phyloP scores from a whole-genome alignment of 1,140 invertebrate genomes.

The Drosophila carrolli region DNA sequence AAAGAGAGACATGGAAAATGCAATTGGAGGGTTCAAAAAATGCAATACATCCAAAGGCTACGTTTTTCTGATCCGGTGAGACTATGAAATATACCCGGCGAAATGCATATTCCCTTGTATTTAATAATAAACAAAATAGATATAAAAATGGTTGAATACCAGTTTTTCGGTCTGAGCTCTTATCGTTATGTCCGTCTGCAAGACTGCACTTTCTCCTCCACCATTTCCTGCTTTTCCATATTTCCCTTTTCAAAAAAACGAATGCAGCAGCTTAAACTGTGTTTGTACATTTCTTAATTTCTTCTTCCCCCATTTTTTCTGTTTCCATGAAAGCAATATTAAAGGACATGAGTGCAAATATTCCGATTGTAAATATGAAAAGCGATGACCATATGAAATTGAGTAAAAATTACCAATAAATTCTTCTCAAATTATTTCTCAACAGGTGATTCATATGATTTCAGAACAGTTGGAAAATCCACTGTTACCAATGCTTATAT shows the following conservation, averaged over 20 bases:
- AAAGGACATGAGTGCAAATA: slow-evolving; percentile 38
- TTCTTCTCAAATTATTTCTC: too few species aligned
- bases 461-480: not conserved
- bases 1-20: too few species aligned
- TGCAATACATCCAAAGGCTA: not conserved
- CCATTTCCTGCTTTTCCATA: slow-evolving; percentile 4
- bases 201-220: not conserved
- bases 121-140: not conserved
- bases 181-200: not conserved
- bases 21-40: too few species aligned
- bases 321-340: slow-evolving; percentile 31
- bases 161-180: slow-evolving; percentile 12
- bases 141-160: not conserved
- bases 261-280: slow-evolving; percentile 16
- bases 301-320: slow-evolving; percentile 2
- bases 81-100: not conserved
- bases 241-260: slow-evolving; percentile 12
- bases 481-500: not conserved
- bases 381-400: not conserved
- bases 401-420: not conserved
- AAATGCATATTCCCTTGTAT: not conserved
- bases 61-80: not conserved
- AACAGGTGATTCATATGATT: too few species aligned
- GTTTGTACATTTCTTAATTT: slow-evolving; percentile 6
- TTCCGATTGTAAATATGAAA: slow-evolving; percentile 33